Conservation (phyloP, 2,113 vertebrate species). For the Lycaon pictus region DNA sequence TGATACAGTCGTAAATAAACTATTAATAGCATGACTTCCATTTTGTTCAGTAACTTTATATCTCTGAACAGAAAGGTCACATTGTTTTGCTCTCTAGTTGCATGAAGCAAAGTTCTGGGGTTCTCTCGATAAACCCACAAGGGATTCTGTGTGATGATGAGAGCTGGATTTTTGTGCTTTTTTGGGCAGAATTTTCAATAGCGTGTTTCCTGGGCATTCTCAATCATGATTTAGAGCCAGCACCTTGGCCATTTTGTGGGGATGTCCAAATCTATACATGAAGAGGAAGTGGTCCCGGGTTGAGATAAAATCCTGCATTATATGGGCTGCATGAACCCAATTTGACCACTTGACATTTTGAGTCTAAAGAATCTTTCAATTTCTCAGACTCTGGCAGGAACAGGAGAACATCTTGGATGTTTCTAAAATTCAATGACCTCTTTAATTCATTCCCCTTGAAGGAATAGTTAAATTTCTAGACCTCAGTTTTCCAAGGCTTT, state of each 20-base stretch:
- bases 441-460: not conserved
- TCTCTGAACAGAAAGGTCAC: not conserved
- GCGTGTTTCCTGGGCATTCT: not conserved
- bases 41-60: not conserved
- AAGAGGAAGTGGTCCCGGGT: not conserved
- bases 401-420: conserved; percentile 45
- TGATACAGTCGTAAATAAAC: not conserved
- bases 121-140: not conserved
- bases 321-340: not conserved
- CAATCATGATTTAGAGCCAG: not conserved
- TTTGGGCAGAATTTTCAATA: not conserved
- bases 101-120: not conserved
- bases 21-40: not conserved
- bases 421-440: conserved; percentile 28
- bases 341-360: conserved; percentile 7
- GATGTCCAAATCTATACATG: accelerated
- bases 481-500: not conserved
- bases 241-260: too few species aligned
- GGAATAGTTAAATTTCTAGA: not conserved
- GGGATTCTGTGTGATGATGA: not conserved
- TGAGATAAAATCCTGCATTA: not conserved
- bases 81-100: not conserved
- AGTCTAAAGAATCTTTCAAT: conserved; percentile 19
- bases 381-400: conserved; percentile 12
- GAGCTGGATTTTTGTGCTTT: not conserved